Conservation (phyloP, 1,140 invertebrate genomes). For the Drosophila kepulauana region DNA sequence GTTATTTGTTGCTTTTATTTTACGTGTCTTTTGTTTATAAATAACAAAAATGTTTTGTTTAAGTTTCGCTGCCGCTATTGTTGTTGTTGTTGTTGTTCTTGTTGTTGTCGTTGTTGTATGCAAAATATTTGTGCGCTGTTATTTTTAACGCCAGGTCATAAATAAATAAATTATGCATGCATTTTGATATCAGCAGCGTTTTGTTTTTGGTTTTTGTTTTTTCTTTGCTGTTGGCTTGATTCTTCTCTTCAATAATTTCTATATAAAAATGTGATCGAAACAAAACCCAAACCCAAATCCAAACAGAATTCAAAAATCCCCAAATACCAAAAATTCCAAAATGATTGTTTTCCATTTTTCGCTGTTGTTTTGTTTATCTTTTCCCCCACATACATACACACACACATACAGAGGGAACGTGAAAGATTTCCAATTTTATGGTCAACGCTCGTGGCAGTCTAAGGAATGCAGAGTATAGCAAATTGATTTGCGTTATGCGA, state of each 20-base stretch:
- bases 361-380: slow-evolving; percentile 69
- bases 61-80: slow-evolving; percentile 43
- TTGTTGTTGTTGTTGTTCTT: slow-evolving; percentile 24
- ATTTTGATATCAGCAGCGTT: slow-evolving; percentile 30
- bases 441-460: slow-evolving; percentile 75
- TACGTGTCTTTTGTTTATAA: slow-evolving; percentile 75
- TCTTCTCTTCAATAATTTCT: slow-evolving; percentile 65
- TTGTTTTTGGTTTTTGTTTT: not conserved
- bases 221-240: slow-evolving; percentile 29
- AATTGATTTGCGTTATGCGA: slow-evolving; percentile 57
- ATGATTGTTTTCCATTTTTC: slow-evolving; percentile 54
- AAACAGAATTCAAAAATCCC: slow-evolving; percentile 23
- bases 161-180: slow-evolving; percentile 71
- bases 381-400: slow-evolving; percentile 33
- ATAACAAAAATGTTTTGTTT: slow-evolving; percentile 78
- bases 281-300: slow-evolving; percentile 55
- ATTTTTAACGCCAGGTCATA: slow-evolving; percentile 61
- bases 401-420: slow-evolving; percentile 55
- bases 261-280: slow-evolving; percentile 60
- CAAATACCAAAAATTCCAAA: slow-evolving; percentile 55
- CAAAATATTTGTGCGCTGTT: slow-evolving; percentile 70
- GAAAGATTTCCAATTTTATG: slow-evolving; percentile 81
- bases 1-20: slow-evolving; percentile 65
- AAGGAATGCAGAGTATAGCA: slow-evolving; percentile 65
- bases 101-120: slow-evolving; percentile 53